Evolutionary conservation across 2,113 vertebrate species (phyloP), one percentile per base, ranked within the genome.

Genomic region (Paracanthobrama guichenoti): DNA sequence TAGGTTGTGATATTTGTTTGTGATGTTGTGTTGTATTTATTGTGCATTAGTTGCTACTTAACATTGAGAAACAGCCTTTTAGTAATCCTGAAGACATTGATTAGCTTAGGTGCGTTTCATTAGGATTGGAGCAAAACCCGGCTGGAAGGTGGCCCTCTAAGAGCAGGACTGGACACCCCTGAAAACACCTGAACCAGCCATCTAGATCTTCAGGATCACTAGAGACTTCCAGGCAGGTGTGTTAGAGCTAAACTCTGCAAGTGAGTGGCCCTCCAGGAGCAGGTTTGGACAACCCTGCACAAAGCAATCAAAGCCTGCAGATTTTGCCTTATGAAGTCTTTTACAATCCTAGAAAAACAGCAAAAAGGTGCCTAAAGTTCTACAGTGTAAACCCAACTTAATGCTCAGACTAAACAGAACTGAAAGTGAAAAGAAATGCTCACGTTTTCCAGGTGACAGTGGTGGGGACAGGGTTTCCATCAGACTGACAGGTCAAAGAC

Each of bases 401-500:
- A 42, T 1, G 20, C 57, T n/a, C 10, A 71, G 35, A 74, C 1
- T 5, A 59, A 60, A 8, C 28, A 22, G 31, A 31, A 28, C n/a
- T 67, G n/a, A 77, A 66, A 28, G 0, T 3, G 11, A 67, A 55
- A 28, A n/a, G 5, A 85, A 48, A 57, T 50, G 12, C 85, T 88
- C n/a, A 87, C 87, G 75, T 69, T 76, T 20, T 85, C 88, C 96
- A 97, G 14, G 10, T 80, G 57, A 94, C 91, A 0, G 82, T 79
- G 0, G 75, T 75, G 1, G 96, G 94, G 2, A 84, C 1, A 0
- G 97, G 97, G 84, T 97, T 97, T 60, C 93, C 96, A 0, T 60
- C 88, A 4, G 92, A 95, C 0, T 92, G 87, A 84, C 97, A 97
- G 84, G 57, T 93, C 80, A 97, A 91, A 3, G 50, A 50, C 22